Percentiles rank a stretch among this genome's conserved stretches.
These are phyloP conservation scores for Drosophila helvetica DNA, from an alignment of 2,888 invertebrate species.

Conservation along the genomic window DNA sequence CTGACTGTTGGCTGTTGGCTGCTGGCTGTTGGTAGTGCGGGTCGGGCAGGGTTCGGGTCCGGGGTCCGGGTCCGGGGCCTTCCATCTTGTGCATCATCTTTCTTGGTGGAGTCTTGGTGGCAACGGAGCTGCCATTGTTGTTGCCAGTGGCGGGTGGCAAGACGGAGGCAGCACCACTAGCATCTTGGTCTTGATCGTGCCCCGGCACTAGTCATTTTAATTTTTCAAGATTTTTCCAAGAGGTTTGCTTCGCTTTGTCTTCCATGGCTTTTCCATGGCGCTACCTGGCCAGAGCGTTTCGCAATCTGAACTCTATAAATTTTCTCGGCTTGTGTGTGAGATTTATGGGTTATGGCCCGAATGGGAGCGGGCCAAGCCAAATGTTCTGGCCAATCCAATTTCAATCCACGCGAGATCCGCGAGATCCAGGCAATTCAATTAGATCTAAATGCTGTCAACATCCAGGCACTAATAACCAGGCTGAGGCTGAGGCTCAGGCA, in stretches of 20 bases:
- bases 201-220: conserved; percentile 72
- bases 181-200: conserved; percentile 76
- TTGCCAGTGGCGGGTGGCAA: conserved; percentile 21
- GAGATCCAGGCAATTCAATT: conserved; percentile 68
- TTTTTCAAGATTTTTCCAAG: conserved; percentile 58
- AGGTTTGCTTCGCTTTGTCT: conserved; percentile 38
- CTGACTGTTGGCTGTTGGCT: conserved; percentile 30
- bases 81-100: conserved; percentile 26
- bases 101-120: too few species aligned
- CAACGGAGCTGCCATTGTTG: conserved; percentile 61
- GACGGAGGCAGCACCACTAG: conserved; percentile 44
- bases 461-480: conserved; percentile 59
- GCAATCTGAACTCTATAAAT: conserved; percentile 60
- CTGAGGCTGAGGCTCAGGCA: too few species aligned
- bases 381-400: conserved; percentile 44
- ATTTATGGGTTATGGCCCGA: conserved; percentile 63
- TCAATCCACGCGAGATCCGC: not conserved
- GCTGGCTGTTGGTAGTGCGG: not conserved
- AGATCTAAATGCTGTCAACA: conserved; percentile 77
- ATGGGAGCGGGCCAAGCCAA: conserved; percentile 63
- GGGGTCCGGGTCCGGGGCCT: conserved; percentile 3
- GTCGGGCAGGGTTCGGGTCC: not conserved
- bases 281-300: conserved; percentile 61
- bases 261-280: conserved; percentile 51
- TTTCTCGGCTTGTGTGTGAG: conserved; percentile 49